Base-by-base conservation (phyloP, 2,888 invertebrate genomes). In the Myopa tessellatipennis region DNA sequence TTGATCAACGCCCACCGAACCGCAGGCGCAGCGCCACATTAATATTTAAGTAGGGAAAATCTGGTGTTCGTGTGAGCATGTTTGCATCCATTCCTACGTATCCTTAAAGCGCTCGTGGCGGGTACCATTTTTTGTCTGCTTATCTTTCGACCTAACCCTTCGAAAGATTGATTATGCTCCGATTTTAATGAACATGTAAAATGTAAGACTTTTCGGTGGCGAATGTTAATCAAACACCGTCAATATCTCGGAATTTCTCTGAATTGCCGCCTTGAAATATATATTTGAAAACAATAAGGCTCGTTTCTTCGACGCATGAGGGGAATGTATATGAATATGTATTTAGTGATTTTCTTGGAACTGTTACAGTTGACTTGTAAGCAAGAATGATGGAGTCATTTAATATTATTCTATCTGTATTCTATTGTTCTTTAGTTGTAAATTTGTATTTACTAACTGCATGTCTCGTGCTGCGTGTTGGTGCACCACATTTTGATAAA, bases 101-200 rank as follows among this genome's bases (percentile, higher is more conserved):
- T 79, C 77, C 77, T 77, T 79, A 34, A 18, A 55, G 50, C 14
- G 26, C 4, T 63, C 6, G 52, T 18, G 26, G 14, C 52, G 14
- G 26, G 34, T 34, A 34, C 16, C 8, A 10, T 8, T 45, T 14
- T 34, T 10, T 69, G 60, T 70, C 52, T 45, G 50, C 50, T 55
- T 45, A 55, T 38, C 68, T 85, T 80, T 83, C 82, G 82, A 82
- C 80, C 83, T 84, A 85, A 86, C 85, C 86, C 85, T 85, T 83
- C 82, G 81, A 81, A 85, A 87, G 87, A 87, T 87, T 87, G 87
- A 87, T 87, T 87, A 87, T 86, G 83, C 83, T 84, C 81, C 83
- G 82, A 26, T 83, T 79, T 74, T 63, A 77, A 68, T 61, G 79
- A 80, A 79, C 40, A 79, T 69, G 50, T 63, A 74, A 61, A 74